Evolutionary conservation across 2,797 vertebrate genomes (phyloP).

Genomic region (Liparis tanakae): DNA sequence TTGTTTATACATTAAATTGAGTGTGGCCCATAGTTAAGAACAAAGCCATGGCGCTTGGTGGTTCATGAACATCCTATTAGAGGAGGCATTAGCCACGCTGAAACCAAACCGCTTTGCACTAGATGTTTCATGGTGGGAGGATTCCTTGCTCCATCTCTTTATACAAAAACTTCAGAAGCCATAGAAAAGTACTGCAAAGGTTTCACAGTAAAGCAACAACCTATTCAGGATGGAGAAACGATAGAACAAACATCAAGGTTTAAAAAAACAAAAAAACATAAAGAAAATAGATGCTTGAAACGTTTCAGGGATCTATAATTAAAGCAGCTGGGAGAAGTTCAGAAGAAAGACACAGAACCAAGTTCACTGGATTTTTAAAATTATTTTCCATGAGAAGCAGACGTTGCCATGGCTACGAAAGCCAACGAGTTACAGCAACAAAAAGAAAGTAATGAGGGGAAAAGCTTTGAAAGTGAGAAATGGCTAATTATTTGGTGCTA

Average conservation of each 20-base stretch:
- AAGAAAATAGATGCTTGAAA: slow-evolving; percentile 31
- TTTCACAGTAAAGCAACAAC: neutral
- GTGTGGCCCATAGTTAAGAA: slow-evolving; percentile 19
- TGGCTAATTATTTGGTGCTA: slow-evolving; percentile 10
- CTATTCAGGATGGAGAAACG: neutral
- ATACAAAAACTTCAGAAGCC: neutral
- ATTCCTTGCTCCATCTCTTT: neutral
- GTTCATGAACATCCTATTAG: slow-evolving; percentile 16
- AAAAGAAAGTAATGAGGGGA: slow-evolving; percentile 9
- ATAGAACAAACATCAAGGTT: slow-evolving; percentile 5
- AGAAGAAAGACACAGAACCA: slow-evolving; percentile 26
- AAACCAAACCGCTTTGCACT: slow-evolving; percentile 7
- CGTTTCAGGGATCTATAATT: slow-evolving; percentile 37
- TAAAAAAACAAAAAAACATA: slow-evolving; percentile 10
- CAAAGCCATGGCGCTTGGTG: slow-evolving; percentile 9
- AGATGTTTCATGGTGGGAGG: slow-evolving; percentile 2
- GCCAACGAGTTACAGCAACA: slow-evolving; percentile 26
- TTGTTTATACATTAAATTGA: slow-evolving; percentile 33
- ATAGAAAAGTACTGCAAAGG: slow-evolving; percentile 5
- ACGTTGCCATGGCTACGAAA: slow-evolving; percentile 8
- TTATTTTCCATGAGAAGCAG: slow-evolving; percentile 9
- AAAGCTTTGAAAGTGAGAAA: neutral
- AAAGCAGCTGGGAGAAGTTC: slow-evolving; percentile 40
- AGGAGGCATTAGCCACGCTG: neutral
- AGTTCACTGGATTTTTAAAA: slow-evolving; percentile 31